Conservation (phyloP, 2,888 invertebrate species). For the Baronia brevicornis region DNA sequence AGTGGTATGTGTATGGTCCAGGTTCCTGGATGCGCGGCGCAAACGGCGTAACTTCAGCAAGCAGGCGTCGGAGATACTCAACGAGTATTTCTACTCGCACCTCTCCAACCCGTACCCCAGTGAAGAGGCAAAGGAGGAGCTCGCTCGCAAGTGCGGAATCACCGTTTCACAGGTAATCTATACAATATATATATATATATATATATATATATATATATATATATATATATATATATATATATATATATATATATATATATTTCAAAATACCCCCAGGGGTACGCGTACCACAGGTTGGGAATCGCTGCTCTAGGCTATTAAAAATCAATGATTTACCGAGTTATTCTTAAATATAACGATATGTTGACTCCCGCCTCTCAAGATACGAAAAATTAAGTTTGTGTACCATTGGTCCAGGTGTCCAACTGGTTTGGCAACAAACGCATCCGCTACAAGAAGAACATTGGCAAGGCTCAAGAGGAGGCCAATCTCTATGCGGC, state of each 20-base stretch:
- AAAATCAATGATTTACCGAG: too few relatives aligned
- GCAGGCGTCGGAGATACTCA: slow-evolving; percentile 98
- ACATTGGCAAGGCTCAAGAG: slow-evolving; percentile 99
- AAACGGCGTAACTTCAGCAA: slow-evolving; percentile 99
- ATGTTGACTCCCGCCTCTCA: too few relatives aligned
- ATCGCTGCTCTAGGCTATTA: too few relatives aligned
- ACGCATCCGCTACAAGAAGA: slow-evolving; percentile 99
- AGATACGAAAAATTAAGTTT: too few relatives aligned
- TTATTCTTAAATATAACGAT: too few relatives aligned
- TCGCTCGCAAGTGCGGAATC: slow-evolving; percentile 99
- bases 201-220: neutral
- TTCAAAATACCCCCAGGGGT: too few relatives aligned
- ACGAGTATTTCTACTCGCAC: slow-evolving; percentile 99
- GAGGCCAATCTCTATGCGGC: slow-evolving; percentile 99
- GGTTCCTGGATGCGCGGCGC: slow-evolving; percentile 85
- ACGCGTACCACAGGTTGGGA: too few relatives aligned
- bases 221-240: too few relatives aligned
- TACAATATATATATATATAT: neutral
- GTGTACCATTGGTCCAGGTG: slow-evolving; percentile 76
- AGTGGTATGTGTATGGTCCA: too few relatives aligned
- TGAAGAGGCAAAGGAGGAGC: slow-evolving; percentile 99
- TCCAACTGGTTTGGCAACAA: slow-evolving; percentile 99
- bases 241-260: too few relatives aligned
- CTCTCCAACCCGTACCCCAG: slow-evolving; percentile 99
- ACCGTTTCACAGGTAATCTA: slow-evolving; percentile 91